A percentile compares a stretch with the other conserved stretches of the same genome.
Conservation (phyloP, 2,113 vertebrate genomes). For the Labeo rohita region DNA sequence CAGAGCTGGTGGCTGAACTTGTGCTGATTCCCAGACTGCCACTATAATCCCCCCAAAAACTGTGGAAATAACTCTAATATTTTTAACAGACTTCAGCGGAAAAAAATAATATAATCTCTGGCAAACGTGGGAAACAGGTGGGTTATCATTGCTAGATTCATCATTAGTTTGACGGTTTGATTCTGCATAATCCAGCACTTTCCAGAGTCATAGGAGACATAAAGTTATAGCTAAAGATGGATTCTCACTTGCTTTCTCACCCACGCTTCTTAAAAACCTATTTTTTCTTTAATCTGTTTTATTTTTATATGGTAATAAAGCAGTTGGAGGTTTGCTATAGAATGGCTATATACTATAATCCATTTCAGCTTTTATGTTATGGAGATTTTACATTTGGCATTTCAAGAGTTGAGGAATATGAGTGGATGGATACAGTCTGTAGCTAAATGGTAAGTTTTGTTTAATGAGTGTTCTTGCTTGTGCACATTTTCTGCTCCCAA, state of each 20-base stretch:
- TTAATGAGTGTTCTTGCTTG: neutral
- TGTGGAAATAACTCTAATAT: slow-evolving; percentile 52
- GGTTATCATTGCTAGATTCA: slow-evolving; percentile 40
- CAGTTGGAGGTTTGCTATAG: slow-evolving; percentile 64
- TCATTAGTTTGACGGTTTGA: slow-evolving; percentile 40
- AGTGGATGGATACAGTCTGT: slow-evolving; percentile 2
- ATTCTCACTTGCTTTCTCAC: slow-evolving; percentile 2
- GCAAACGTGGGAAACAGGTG: slow-evolving; percentile 57
- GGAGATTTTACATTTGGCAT: slow-evolving; percentile 52
- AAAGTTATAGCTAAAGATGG: slow-evolving; percentile 24
- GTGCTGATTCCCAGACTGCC: slow-evolving; percentile 46
- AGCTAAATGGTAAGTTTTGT: neutral
- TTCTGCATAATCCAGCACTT: slow-evolving; percentile 49
- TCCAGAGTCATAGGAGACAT: slow-evolving; percentile 55
- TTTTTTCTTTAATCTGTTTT: slow-evolving; percentile 55
- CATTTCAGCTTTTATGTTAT: slow-evolving; percentile 53
- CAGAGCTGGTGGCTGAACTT: slow-evolving; percentile 53
- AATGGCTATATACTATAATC: slow-evolving; percentile 32
- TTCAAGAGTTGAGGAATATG: slow-evolving; percentile 5
- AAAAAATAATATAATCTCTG: slow-evolving; percentile 53
- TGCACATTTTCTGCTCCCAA: neutral
- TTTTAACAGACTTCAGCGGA: slow-evolving; percentile 40
- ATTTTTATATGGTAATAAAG: slow-evolving; percentile 41
- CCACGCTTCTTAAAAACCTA: slow-evolving; percentile 30
- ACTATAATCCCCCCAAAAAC: slow-evolving; percentile 26